These are phyloP conservation scores for Pyrgus malvae DNA, from an alignment of 2,888 invertebrate genomes.

Conservation along the genomic window DNA sequence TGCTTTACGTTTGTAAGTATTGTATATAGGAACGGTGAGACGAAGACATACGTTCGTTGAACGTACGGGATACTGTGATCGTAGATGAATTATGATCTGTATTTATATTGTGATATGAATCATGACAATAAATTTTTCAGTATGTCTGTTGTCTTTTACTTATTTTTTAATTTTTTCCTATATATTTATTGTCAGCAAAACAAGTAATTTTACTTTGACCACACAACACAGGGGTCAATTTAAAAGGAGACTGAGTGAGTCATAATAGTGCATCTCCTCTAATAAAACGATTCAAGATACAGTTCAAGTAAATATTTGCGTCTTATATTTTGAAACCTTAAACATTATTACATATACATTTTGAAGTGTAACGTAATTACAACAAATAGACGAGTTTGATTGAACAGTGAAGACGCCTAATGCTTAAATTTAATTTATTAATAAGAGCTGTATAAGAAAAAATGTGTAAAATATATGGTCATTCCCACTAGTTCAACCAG, in stretches of 20 bases:
- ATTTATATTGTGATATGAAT: slow-evolving; percentile 40
- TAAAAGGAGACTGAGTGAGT: slow-evolving; percentile 14
- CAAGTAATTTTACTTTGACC: slow-evolving; percentile 8
- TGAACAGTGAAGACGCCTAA: too few relatives aligned
- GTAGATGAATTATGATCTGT: slow-evolving; percentile 32
- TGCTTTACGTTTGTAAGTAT: slow-evolving; percentile 40
- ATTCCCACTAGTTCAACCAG: too few relatives aligned
- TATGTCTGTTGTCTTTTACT: slow-evolving; percentile 31
- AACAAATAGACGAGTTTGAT: too few relatives aligned
- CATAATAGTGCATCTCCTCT: slow-evolving; percentile 24
- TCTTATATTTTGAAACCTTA: too few relatives aligned
- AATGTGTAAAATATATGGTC: too few relatives aligned
- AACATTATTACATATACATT: too few relatives aligned
- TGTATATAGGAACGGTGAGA: slow-evolving; percentile 24
- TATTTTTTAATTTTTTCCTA: neutral
- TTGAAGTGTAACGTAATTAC: too few relatives aligned
- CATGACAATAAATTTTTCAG: slow-evolving; percentile 36
- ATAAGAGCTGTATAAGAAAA: too few relatives aligned
- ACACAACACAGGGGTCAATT: slow-evolving; percentile 17
- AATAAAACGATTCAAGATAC: neutral
- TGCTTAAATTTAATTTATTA: too few relatives aligned
- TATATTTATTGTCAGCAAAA: neutral
- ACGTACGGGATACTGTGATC: slow-evolving; percentile 34
- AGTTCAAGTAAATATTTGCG: slow-evolving; percentile 1
- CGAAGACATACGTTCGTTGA: slow-evolving; percentile 12